phyloP scores from a whole-genome alignment of 2,113 vertebrate species.

The Epinephelus cyanopodus region DNA sequence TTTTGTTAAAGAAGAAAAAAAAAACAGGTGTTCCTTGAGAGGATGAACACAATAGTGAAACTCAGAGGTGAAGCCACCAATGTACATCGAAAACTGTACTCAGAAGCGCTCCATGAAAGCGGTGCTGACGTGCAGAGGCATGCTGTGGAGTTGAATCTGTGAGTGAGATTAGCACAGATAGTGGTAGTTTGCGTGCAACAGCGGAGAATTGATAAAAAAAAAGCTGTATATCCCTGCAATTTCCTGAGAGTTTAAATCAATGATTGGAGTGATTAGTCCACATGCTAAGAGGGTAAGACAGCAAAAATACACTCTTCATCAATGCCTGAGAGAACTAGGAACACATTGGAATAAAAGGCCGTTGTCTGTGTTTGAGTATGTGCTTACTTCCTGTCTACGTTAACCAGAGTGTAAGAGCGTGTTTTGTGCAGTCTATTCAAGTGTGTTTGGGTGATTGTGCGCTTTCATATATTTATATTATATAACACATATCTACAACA shows the following conservation, averaged over 20 bases:
- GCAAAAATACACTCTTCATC: conserved; percentile 48
- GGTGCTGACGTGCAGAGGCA: conserved; percentile 58
- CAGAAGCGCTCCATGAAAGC: conserved; percentile 57
- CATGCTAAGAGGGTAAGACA: conserved; percentile 49
- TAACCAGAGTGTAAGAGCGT: conserved; percentile 25
- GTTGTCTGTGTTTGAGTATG: conserved; percentile 32
- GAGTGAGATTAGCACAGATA: conserved; percentile 44
- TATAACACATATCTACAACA: conserved; percentile 65
- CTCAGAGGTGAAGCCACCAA: conserved; percentile 38
- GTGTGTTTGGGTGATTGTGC: conserved; percentile 64
- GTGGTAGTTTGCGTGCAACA: conserved; percentile 49
- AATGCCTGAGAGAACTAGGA: conserved; percentile 74
- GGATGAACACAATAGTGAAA: conserved; percentile 14
- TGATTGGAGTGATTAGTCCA: conserved; percentile 40
- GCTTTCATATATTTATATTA: conserved; percentile 34
- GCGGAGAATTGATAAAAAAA: conserved; percentile 12
- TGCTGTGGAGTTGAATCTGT: conserved; percentile 46
- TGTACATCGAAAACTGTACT: conserved; percentile 33
- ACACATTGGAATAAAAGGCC: conserved; percentile 66
- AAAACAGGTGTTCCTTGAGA: conserved; percentile 22
- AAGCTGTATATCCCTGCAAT: conserved; percentile 64
- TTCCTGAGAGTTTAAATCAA: conserved; percentile 75
- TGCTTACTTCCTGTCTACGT: conserved; percentile 27
- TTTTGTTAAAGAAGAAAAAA: conserved; percentile 16
- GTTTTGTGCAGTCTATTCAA: conserved; percentile 56